These are phyloP conservation scores for Scaptodrosophila latifasciaeformis DNA, from an alignment of 2,888 invertebrate genomes.

Conservation along the genomic window DNA sequence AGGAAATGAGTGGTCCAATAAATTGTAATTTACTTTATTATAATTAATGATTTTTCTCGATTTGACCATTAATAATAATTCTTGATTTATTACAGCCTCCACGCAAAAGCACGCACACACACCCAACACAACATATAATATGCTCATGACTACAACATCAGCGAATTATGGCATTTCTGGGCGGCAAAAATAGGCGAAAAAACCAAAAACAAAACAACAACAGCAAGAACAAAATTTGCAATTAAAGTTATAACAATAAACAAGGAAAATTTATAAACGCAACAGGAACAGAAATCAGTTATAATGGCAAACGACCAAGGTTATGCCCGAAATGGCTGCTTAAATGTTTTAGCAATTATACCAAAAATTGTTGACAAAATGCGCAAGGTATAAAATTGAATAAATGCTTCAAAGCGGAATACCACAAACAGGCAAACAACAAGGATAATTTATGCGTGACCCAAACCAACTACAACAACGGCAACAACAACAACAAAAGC, in stretches of 20 bases:
- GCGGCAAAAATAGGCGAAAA: conserved; percentile 16
- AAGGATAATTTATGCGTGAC: background rate
- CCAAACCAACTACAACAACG: conserved; percentile 5
- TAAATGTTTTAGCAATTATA: conserved; percentile 53
- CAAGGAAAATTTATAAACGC: conserved; percentile 27
- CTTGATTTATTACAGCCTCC: conserved; percentile 60
- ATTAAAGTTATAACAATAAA: conserved; percentile 9
- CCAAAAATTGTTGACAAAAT: conserved; percentile 53
- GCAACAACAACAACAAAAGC: conserved; percentile 3
- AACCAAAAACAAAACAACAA: conserved; percentile 4
- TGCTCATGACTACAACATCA: conserved; percentile 16
- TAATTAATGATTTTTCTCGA: conserved; percentile 40
- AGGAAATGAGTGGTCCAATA: background rate
- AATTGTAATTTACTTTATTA: conserved; percentile 13
- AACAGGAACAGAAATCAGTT: conserved; percentile 28
- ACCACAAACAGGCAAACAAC: conserved; percentile 9
- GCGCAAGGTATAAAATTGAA: conserved; percentile 54
- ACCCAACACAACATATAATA: conserved; percentile 10
- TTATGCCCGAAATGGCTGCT: conserved; percentile 36
- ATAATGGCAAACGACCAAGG: conserved; percentile 12
- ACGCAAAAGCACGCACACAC: background rate
- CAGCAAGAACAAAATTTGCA: conserved; percentile 5
- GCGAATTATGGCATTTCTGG: conserved; percentile 21
- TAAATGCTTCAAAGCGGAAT: conserved; percentile 30
- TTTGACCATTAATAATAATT: conserved; percentile 40